phyloP scores from a whole-genome alignment of 2,797 vertebrate genomes.

The Fistularia commersonii region DNA sequence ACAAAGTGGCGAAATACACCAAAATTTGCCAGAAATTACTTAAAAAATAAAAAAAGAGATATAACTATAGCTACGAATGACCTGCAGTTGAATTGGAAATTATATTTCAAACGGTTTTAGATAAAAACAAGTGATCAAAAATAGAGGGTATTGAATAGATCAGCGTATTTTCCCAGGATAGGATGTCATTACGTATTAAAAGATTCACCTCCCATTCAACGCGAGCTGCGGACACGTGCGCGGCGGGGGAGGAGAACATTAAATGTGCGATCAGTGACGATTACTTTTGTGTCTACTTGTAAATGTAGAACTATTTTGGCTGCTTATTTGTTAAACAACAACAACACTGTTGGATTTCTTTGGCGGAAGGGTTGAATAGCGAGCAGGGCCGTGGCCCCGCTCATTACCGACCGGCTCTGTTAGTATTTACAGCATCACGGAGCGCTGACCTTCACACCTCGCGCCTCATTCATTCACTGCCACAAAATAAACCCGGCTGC shows the following conservation, averaged over 20 bases:
- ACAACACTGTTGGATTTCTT: conserved; percentile 32
- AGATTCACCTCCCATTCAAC: no score
- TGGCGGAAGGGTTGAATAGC: conserved; percentile 53
- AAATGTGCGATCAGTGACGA: conserved; percentile 27
- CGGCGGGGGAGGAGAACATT: conserved; percentile 8
- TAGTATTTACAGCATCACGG: conserved; percentile 62
- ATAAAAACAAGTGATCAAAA: no score
- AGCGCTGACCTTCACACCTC: conserved; percentile 61
- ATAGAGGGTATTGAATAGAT: no score
- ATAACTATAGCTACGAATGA: no score
- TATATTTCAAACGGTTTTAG: no score
- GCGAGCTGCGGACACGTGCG: no score
- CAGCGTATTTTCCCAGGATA: no score
- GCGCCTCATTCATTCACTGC: conserved; percentile 49
- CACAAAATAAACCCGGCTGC: conserved; percentile 53
- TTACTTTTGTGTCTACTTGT: conserved; percentile 7
- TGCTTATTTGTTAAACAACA: conserved; percentile 33
- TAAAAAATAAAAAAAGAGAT: no score
- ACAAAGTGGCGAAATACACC: no score
- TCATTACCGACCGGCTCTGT: conserved; percentile 55
- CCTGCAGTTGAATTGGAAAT: no score
- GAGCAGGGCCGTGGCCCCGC: conserved; percentile 37
- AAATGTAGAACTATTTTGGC: conserved; percentile 3
- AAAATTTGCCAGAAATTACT: no score
- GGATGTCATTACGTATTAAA: no score